Evolutionary conservation across 2,797 vertebrate genomes (phyloP).

Genomic region (Malacoraja senta): DNA sequence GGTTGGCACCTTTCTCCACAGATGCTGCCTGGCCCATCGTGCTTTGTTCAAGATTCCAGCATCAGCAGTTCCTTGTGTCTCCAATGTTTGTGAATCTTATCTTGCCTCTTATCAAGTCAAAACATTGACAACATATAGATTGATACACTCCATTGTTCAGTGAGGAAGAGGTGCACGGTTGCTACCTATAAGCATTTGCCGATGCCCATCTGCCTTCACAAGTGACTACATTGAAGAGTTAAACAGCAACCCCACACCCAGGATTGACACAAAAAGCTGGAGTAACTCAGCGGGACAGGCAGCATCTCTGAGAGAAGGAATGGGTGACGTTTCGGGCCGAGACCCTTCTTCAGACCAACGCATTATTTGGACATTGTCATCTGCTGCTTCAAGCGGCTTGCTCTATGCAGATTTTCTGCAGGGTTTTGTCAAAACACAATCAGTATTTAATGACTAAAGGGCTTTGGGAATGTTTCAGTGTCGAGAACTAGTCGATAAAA

Average conservation of each 20-base stretch:
- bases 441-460: background rate
- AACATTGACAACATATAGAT: background rate
- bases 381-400: background rate
- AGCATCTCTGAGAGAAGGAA: too few species aligned
- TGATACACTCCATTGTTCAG: background rate
- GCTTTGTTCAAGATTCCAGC: too few species aligned
- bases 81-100: background rate
- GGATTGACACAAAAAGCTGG: background rate
- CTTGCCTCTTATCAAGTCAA: background rate
- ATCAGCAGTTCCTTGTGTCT: too few species aligned
- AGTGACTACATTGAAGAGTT: background rate
- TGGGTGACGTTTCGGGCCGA: too few species aligned
- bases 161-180: background rate
- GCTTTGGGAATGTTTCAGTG: background rate
- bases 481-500: background rate
- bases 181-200: too few species aligned
- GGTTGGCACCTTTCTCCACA: too few species aligned
- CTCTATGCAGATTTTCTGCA: too few species aligned
- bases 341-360: too few species aligned
- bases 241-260: background rate
- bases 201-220: background rate
- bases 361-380: background rate
- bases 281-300: too few species aligned
- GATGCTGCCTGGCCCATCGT: too few species aligned
- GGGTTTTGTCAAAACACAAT: background rate